Evolutionary conservation across 2,797 vertebrate genomes (phyloP).

Genomic region (Danio tinwini): DNA sequence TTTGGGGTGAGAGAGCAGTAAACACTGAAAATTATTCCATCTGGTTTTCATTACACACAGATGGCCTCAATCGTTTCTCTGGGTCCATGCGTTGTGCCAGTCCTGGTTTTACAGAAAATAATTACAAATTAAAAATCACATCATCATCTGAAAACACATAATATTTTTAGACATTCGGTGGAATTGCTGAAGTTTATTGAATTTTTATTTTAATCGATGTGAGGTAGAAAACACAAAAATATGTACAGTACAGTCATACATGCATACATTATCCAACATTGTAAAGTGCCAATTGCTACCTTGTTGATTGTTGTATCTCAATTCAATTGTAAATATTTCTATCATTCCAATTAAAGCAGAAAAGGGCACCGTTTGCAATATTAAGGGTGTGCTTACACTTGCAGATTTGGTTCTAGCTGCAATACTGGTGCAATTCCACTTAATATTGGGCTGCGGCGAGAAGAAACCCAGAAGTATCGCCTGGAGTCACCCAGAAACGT

Average conservation of each 20-base stretch:
- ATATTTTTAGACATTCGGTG: background rate
- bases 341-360: background rate
- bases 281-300: background rate
- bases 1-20: constrained; percentile 28
- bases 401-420: too few species aligned
- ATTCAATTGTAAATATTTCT: background rate
- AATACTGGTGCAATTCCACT: too few species aligned
- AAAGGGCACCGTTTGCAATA: background rate
- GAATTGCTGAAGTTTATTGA: constrained; percentile 40
- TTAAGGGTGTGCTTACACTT: too few species aligned
- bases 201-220: constrained; percentile 14
- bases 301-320: too few species aligned
- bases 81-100: constrained; percentile 1
- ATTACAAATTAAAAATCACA: constrained; percentile 3
- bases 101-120: background rate
- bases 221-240: constrained; percentile 28
- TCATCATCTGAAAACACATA: background rate
- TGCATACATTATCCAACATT: constrained; percentile 9
- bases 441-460: too few species aligned
- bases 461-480: too few species aligned
- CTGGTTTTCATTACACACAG: constrained; percentile 38
- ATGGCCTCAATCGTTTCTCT: constrained; percentile 25
- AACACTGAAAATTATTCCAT: constrained; percentile 36
- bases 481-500: too few species aligned
- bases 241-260: constrained; percentile 35